These are phyloP conservation scores for Metalampra italica DNA, from an alignment of 2,888 invertebrate genomes.

Conservation along the genomic window DNA sequence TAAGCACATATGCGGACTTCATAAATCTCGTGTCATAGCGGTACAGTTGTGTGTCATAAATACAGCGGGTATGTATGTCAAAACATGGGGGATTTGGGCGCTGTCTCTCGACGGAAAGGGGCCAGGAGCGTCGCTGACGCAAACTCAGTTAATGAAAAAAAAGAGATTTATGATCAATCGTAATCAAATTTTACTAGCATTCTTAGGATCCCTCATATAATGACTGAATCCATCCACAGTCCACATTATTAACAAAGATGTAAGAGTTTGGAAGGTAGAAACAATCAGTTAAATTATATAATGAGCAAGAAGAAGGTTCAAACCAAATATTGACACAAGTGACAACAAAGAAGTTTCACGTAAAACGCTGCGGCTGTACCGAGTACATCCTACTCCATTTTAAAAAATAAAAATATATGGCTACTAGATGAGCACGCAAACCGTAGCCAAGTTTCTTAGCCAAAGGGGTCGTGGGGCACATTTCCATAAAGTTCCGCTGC, in stretches of 20 bases:
- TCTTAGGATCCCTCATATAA: conserved; percentile 52
- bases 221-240: not conserved
- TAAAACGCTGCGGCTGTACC: too few species aligned
- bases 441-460: conserved; percentile 58
- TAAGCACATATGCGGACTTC: conserved; percentile 70
- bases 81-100: conserved; percentile 70
- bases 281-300: too few species aligned
- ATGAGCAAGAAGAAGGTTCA: too few species aligned
- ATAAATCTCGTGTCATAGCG: conserved; percentile 70
- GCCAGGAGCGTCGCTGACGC: conserved; percentile 31
- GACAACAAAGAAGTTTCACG: too few species aligned
- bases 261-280: too few species aligned
- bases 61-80: conserved; percentile 70
- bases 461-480: conserved; percentile 61
- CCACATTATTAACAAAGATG: not conserved
- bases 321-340: too few species aligned
- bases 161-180: conserved; percentile 74
- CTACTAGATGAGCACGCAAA: conserved; percentile 24
- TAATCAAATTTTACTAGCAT: conserved; percentile 74
- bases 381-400: not conserved
- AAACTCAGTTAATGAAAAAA: conserved; percentile 69
- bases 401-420: not conserved
- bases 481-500: conserved; percentile 64
- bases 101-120: conserved; percentile 42
- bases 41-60: conserved; percentile 65